Conservation (phyloP, 2,113 vertebrate genomes). For the Benitochromis conjunctus region DNA sequence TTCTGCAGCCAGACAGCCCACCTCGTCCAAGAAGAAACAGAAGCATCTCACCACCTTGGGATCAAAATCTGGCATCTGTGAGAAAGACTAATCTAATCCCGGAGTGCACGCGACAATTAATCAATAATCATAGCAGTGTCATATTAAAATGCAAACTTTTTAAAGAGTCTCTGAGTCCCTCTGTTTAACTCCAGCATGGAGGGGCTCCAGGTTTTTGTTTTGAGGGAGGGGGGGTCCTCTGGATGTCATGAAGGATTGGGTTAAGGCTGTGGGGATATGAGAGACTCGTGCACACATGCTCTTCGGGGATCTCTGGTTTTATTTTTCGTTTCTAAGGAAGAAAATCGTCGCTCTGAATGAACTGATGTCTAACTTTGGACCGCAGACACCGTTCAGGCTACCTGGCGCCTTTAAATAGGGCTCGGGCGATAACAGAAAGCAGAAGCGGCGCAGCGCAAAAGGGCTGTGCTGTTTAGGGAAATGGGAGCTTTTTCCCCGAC, state of each 20-base stretch:
- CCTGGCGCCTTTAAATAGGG: slow-evolving; percentile 11
- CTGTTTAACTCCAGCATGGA: neutral
- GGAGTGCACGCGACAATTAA: neutral
- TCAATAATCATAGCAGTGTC: neutral
- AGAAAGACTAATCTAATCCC: neutral
- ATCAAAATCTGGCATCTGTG: neutral
- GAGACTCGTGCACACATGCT: neutral
- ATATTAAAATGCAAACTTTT: slow-evolving; percentile 9
- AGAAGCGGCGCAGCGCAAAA: neutral
- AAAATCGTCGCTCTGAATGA: neutral
- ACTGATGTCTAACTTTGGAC: neutral
- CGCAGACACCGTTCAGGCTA: neutral
- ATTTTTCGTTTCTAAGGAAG: neutral
- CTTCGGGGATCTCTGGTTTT: neutral
- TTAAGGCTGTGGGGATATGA: neutral
- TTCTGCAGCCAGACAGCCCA: neutral
- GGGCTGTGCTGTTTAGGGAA: slow-evolving; percentile 23
- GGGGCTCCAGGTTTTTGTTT: neutral
- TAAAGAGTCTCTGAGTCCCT: neutral
- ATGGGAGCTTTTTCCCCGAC: neutral
- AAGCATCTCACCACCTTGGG: neutral
- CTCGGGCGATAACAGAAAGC: neutral
- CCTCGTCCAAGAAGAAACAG: neutral
- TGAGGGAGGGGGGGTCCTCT: neutral
- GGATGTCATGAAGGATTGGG: neutral